phyloP scores from a whole-genome alignment of 2,888 invertebrate genomes.

The Rhopalosiphum nymphaeae region DNA sequence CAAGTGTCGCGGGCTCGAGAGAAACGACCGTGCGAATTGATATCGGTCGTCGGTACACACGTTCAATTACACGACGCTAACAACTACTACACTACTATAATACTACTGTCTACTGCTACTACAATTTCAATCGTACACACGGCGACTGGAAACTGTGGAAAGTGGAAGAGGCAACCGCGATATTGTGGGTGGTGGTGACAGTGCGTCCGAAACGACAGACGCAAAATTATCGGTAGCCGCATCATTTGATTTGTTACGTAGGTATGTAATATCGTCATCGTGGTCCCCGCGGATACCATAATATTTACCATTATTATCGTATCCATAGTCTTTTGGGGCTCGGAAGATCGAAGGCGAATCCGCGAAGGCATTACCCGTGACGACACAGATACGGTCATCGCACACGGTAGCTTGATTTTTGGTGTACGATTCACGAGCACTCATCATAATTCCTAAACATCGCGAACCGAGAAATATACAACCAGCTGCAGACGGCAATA shows the following conservation, averaged over 20 bases:
- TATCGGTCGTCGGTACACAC: not conserved
- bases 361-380: not conserved
- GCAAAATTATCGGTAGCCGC: conserved; percentile 12
- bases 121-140: not conserved
- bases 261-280: not conserved
- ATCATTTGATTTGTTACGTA: too few relatives aligned
- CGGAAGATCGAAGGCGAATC: not conserved
- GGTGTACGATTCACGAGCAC: not conserved
- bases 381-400: not conserved
- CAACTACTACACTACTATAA: not conserved
- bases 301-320: not conserved
- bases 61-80: not conserved
- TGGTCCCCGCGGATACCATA: not conserved
- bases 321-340: not conserved
- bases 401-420: not conserved
- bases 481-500: not conserved
- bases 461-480: not conserved
- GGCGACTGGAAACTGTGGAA: not conserved
- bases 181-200: conserved; percentile 54
- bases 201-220: conserved; percentile 28
- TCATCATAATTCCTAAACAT: not conserved
- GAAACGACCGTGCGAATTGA: not conserved
- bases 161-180: not conserved
- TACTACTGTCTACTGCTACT: not conserved
- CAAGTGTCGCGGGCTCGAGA: not conserved